Base-by-base conservation (phyloP, 2,888 invertebrate genomes). In the Drosophila limbata region DNA sequence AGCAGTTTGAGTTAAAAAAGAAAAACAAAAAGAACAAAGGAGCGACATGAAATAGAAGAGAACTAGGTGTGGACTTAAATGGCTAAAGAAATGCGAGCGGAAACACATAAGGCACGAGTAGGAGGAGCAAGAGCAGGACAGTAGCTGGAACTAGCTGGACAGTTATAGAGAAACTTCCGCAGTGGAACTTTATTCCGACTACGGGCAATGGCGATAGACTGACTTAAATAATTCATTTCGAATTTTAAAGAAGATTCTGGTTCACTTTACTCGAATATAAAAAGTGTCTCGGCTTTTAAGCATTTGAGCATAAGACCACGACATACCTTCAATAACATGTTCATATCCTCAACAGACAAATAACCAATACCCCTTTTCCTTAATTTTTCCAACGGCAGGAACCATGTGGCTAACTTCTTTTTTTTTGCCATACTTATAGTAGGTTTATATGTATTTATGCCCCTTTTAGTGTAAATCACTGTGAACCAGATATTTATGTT, bases 71-170 rank as follows among this genome's bases (percentile, higher is more conserved):
- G 62, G 63, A 69, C 83, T 67, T 79, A 72, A 81, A 82, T 82
- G 68, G 73, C 74, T 66, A 65, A 77, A 69, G 82, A 85, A 85
- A 85, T 85, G 83, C 60, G 83, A 85, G 69, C 61, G 71, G 69
- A 84, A 79, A 68, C 67, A 73, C 69, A 79, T 78, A 79, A 69
- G 73, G 65, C 63, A 73, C 47, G 51, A 47, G 56, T 63, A 62
- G 45, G 40, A 25, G 52, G 28, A 35, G 6, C 44, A 33, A 57
- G 13, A 45, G 13, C 42, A 33, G 62, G 13, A 50, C 47, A 42
- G 33, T 25, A 15, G 15, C 10, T 13, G 40, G 56, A 28, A 28
- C 50, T 44, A 19, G 40, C n/a, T 17, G 44, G 25, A 51, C 33
- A 69, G 66, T 59, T 63, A 77, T 67, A 68, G 78, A 69, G 66